Evolutionary conservation across 1,140 invertebrate species (phyloP), one percentile per base, ranked within the genome.

Genomic region (Myzus persicae): DNA sequence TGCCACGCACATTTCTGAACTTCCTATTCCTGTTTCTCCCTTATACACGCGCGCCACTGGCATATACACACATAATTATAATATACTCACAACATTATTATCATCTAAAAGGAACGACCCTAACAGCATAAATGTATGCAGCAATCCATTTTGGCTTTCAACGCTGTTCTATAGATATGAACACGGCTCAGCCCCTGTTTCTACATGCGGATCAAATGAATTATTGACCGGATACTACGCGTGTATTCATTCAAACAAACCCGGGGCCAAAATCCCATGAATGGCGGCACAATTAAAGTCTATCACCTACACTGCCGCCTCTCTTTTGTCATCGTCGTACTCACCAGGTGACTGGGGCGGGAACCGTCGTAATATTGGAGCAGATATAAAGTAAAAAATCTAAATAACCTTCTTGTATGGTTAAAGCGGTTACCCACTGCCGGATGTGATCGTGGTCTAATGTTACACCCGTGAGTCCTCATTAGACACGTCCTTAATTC

Each of bases 381-480:
- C 31, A 54, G 44, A 31, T 40, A 90, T 38, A 40, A 36, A 40
- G 36, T 81, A 81, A 91, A 48, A n/a, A 91, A 46, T 81, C 40
- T 38, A 81, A 67, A 36, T 81, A 59, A 90, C 88, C 48, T 59
- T 40, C 88, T 40, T 59, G 31, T 59, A 42, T 59, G 51, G 88
- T 81, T 91, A 36, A 38, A 44, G 90, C 1, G 90, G 90, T 92
- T 92, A 92, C 67, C 42, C 20, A 24, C 90, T 22, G 18, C 90
- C 90, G 90, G 90, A 92, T 92, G 67, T 48, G 90, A 82, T 82
- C 24, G 90, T 9, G 90, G 90, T 92, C 9, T 46, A 88, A 36
- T 89, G 7, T 40, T 54, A 54, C 88, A 54, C 20, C 38, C 88
- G 38, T n/a, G 24, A 51, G 31, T 31, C 20, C 36, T 89, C 48